A percentile compares a stretch with the other conserved stretches of the same genome.
Conservation (phyloP, 2,113 vertebrate genomes). For the Ornithorhynchus anatinus region DNA sequence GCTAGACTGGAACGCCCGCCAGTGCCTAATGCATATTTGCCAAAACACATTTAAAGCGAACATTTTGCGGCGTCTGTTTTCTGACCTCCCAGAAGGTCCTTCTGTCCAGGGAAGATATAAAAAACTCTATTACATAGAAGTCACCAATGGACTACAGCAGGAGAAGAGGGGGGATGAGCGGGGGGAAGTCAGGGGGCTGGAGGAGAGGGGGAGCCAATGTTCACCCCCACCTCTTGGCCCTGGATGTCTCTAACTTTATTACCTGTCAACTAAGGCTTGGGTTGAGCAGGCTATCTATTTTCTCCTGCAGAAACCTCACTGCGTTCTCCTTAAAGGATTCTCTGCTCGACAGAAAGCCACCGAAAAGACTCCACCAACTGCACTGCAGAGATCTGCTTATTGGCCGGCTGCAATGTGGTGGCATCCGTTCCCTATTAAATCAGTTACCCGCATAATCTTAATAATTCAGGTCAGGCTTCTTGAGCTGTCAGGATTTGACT, state of each 20-base stretch:
- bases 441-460: slow-evolving; percentile 49
- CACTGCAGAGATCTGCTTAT: not conserved
- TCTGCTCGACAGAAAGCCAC: not conserved
- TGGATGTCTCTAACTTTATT: not conserved
- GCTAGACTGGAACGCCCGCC: slow-evolving; percentile 1
- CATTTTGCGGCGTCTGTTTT: slow-evolving; percentile 13
- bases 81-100: slow-evolving; percentile 8
- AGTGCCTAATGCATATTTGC: slow-evolving; percentile 19
- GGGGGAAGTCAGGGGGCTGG: not conserved
- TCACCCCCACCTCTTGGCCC: not conserved
- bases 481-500: not conserved
- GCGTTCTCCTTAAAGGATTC: not conserved
- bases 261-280: not conserved
- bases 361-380: not conserved
- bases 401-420: slow-evolving; percentile 12
- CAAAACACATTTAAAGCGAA: slow-evolving; percentile 3
- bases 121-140: slow-evolving; percentile 6
- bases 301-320: not conserved
- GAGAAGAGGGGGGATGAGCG: too few relatives aligned
- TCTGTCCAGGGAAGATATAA: slow-evolving; percentile 1
- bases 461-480: slow-evolving; percentile 12
- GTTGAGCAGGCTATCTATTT: not conserved
- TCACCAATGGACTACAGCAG: too few relatives aligned
- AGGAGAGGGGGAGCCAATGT: not conserved
- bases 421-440: slow-evolving; percentile 45